These are phyloP conservation scores for Lasius platythorax DNA, from an alignment of 2,888 invertebrate genomes.

Conservation along the genomic window DNA sequence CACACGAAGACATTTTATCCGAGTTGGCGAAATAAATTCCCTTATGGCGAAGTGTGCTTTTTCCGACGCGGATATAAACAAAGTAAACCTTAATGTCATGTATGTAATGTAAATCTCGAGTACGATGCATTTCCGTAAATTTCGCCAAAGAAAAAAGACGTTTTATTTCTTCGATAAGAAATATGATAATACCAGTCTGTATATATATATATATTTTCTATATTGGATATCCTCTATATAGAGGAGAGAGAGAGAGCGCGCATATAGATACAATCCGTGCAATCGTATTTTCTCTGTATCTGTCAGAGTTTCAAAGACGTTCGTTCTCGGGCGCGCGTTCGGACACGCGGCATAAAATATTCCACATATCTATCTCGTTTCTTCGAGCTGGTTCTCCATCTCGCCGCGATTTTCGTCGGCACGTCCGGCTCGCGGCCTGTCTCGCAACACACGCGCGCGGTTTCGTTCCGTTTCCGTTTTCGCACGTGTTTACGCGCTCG, in stretches of 20 bases:
- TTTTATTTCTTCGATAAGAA: neutral
- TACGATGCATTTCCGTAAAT: neutral
- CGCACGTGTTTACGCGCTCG: slow-evolving; percentile 1
- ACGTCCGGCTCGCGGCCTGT: slow-evolving; percentile 6
- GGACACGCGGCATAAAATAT: slow-evolving; percentile 40
- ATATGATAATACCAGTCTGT: neutral
- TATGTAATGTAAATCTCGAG: neutral
- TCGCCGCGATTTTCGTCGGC: slow-evolving; percentile 33
- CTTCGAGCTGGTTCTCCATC: neutral
- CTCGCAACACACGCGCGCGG: neutral
- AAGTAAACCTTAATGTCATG: neutral
- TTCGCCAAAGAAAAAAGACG: neutral
- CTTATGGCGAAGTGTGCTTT: neutral
- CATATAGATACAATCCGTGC: neutral
- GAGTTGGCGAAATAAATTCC: neutral
- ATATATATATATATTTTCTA: neutral
- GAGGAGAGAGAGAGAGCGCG: no score
- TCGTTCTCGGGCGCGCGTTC: neutral
- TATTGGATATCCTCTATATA: neutral
- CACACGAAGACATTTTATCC: neutral
- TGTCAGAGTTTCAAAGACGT: neutral
- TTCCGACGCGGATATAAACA: neutral
- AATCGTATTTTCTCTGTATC: slow-evolving; percentile 1
- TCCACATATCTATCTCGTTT: neutral
- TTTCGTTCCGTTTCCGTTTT: slow-evolving; percentile 13